Conservation (phyloP, 2,888 invertebrate species). For the Drosophila picticornis region DNA sequence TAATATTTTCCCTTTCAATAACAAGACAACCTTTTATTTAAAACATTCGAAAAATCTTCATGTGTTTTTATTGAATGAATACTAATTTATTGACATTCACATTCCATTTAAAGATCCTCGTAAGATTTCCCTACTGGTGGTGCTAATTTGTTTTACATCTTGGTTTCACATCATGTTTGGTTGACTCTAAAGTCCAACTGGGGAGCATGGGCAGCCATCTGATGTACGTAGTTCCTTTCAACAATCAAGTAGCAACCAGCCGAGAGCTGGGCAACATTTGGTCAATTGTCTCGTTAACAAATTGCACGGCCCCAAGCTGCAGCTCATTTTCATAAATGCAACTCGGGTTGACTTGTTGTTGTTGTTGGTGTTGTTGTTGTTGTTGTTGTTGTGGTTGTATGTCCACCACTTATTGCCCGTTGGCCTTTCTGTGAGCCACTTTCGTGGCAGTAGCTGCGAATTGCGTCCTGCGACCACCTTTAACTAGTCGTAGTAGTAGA, state of each 20-base stretch:
- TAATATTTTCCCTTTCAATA: background rate
- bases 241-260: constrained; percentile 54
- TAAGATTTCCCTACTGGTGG: background rate
- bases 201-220: background rate
- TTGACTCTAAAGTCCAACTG: constrained; percentile 13
- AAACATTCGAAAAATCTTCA: background rate
- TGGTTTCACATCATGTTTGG: too few relatives aligned
- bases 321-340: constrained; percentile 78
- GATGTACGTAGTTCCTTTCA: constrained; percentile 21
- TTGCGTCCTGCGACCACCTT: constrained; percentile 21
- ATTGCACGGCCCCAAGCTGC: constrained; percentile 56
- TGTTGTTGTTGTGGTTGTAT: constrained; percentile 30
- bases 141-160: constrained; percentile 23
- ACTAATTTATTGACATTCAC: background rate
- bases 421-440: constrained; percentile 20
- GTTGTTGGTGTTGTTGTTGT: constrained; percentile 15
- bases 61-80: background rate
- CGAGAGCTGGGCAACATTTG: constrained; percentile 57
- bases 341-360: constrained; percentile 20
- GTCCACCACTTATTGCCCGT: constrained; percentile 21
- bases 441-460: constrained; percentile 30
- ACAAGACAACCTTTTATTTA: background rate
- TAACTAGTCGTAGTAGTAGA: constrained; percentile 5
- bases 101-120: background rate
- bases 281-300: constrained; percentile 78